Evolutionary conservation across 2,113 vertebrate species (phyloP), one percentile per base, ranked within the genome.

Genomic region (Regulus satrapa): DNA sequence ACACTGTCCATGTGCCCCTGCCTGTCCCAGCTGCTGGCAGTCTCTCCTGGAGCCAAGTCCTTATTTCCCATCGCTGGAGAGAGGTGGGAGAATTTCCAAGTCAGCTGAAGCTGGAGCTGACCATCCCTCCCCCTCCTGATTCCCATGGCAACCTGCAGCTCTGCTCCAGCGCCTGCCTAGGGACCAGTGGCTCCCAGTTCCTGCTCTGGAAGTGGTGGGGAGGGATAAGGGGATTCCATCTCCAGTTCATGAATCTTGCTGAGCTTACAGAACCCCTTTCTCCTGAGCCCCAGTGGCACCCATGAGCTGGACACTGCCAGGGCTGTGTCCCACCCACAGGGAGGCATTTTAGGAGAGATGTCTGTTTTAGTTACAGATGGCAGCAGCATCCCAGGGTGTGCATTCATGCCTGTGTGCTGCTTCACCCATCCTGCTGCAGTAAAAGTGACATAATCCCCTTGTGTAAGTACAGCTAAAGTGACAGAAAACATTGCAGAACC

Each of bases 131-230:
- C 77, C 31, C 45, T 79, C 63, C 64, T 14, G n/a, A 95, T 94
- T 89, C 94, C 96, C 95, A 97, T 95, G 86, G 94, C 80, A 97
- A 97, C 95, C 2, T 16, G 46, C 45, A 38, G 84, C 88, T 88
- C 82, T 4, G 6, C 59, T 73, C 29, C 34, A 31, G 13, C 4
- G 26, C 32, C 89, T 88, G 69, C 43, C 28, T 15, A 21, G 89
- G 86, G 51, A 96, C 75, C 81, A 75, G 25, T 13, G 62, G 56
- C 24, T 90, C 68, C 67, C 73, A 56, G 26, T 26, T 79, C 72
- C 73, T 46, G 64, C 41, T 29, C 75, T 84, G 82, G 64, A 59
- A 89, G 45, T 5, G 29, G 31, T 21, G 40, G 45, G 20, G 38
- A 78, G n/a, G 29, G 23, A 28, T 12, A 24, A 61, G 14, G 12